Evolutionary conservation across 2,888 invertebrate genomes (phyloP).

Genomic region (Sinhomidia bicolor): DNA sequence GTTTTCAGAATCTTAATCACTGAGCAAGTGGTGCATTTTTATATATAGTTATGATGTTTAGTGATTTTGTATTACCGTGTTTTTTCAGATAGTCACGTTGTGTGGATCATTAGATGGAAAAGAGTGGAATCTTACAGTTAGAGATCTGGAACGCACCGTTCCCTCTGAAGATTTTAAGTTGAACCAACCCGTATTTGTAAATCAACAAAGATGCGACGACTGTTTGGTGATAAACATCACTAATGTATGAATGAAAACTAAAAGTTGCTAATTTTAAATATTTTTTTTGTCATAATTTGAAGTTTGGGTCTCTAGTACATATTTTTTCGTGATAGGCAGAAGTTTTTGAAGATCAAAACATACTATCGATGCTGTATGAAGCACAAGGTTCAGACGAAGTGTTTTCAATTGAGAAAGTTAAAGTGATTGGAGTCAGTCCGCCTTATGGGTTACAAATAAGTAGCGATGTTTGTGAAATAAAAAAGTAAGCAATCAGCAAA

Average conservation of each 20-base stretch:
- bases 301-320: neutral
- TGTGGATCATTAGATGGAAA: neutral
- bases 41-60: too few relatives aligned
- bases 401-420: conserved; percentile 35
- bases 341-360: neutral
- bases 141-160: conserved; percentile 21
- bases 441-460: conserved; percentile 32
- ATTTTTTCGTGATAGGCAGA: neutral
- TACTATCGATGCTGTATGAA: neutral
- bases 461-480: conserved; percentile 20
- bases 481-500: neutral
- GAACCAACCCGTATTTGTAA: neutral
- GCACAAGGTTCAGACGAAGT: conserved; percentile 32
- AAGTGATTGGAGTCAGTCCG: neutral
- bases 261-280: neutral
- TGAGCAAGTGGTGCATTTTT: too few relatives aligned
- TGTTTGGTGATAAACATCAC: conserved; percentile 32
- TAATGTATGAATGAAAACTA: conserved; percentile 10
- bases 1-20: too few relatives aligned
- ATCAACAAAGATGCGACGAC: neutral
- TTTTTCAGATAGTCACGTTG: neutral
- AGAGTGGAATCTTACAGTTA: neutral
- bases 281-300: neutral
- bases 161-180: conserved; percentile 24
- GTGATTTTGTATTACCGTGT: too few relatives aligned